A percentile compares a stretch with the other conserved stretches of the same genome.
Conservation (phyloP, 2,888 invertebrate genomes). For the Norana najaformis region DNA sequence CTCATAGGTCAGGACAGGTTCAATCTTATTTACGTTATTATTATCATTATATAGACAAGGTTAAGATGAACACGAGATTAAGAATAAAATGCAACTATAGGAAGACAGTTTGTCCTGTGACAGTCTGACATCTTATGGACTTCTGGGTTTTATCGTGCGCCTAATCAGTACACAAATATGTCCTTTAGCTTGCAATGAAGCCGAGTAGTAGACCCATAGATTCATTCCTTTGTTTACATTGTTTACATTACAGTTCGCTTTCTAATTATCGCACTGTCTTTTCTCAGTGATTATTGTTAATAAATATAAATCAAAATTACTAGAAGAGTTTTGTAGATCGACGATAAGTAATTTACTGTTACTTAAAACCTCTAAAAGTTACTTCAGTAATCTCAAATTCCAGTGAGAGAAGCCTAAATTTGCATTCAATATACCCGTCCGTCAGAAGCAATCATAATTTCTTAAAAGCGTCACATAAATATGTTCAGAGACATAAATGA, state of each 20-base stretch:
- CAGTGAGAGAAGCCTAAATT: background rate
- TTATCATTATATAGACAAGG: background rate
- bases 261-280: no score
- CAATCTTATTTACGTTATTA: background rate
- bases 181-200: background rate
- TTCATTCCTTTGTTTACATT: no score
- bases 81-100: background rate
- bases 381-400: no score
- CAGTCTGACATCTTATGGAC: background rate
- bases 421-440: constrained; percentile 5
- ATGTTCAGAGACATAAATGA: background rate
- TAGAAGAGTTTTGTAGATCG: no score
- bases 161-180: constrained; percentile 17
- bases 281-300: no score
- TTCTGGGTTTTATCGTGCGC: background rate
- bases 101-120: background rate
- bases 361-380: no score
- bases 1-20: constrained; percentile 54
- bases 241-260: no score
- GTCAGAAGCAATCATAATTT: background rate
- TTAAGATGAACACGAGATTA: background rate
- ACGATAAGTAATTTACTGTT: no score
- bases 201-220: no score
- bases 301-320: no score
- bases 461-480: background rate